Base-by-base conservation (phyloP, 53 echinoderm and acorn worm species). In the Antedon mediterranea region DNA sequence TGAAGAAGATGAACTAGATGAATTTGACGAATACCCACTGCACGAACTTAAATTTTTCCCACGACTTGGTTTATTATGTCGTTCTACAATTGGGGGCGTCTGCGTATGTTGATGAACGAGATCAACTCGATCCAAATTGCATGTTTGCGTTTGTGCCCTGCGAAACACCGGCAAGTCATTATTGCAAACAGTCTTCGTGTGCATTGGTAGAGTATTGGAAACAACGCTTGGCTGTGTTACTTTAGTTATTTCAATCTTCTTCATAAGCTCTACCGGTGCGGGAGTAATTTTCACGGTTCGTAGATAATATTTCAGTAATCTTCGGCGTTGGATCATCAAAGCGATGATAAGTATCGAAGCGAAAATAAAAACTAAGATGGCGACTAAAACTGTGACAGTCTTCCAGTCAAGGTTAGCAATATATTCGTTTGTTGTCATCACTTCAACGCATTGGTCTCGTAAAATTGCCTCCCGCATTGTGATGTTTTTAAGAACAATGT, bases 401-500 rank as follows among this genome's bases (percentile, higher is more conserved):
- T 93, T 86, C 32, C 88, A 77, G 9, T 87, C 79, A 14, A 76
- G 32, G 26, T 76, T 31, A 26, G 32, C 6, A 23, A 28, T 28
- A 7, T 28, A 31, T 33, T 7, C 28, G 7, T 33, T 14, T 3
- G 32, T 71, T 3, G 98, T 98, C 34, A 81, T 82, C 20, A 88
- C 84, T 71, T 98, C 98, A 23, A 90, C 43, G 76, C 98, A 98
- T 73, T 98, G 98, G 42, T 92, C 90, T 28, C 98, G 88, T 72
- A 93, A 79, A 18, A 98, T 79, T 0, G 98, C 92, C 30, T 90
- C 84, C 31, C 78, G 77, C 37, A 74, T 74, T 30, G 85, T 89
- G 29, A 81, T 83, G 79, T 91, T 89, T 31, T 87, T 34, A n/a
- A 91, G 85, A 43, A 91, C 79, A 37, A 86, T 87, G 75, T 87